Evolutionary conservation across 2,113 vertebrate species (phyloP), one percentile per base, ranked within the genome.

Genomic region (Salminus brasiliensis): DNA sequence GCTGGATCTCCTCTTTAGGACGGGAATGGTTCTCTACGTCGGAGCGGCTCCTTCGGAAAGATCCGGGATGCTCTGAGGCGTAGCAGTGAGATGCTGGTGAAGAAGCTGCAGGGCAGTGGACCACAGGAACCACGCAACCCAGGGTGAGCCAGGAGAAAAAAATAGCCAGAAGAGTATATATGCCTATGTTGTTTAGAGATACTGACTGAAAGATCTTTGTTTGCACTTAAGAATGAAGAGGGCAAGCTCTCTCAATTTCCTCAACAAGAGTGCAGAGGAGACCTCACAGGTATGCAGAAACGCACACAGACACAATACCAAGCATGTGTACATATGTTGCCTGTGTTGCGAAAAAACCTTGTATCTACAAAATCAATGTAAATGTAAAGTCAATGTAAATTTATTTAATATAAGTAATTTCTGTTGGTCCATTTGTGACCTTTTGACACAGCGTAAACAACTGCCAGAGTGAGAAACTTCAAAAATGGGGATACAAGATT

Each of bases 11-110:
- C 72, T 52, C 45, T 47, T 21, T 83, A 97, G 95, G 94, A 95
- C 0, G 95, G 95, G 2, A 96, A 88, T 0, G 95, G 95, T 3
- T 90, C 92, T 2, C 87, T 97, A 83, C 91, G 93, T 2, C 93
- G 95, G 73, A 96, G 95, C 1, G 94, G 94, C 78, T 96, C 95
- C 53, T 94, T 96, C 2, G 95, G 95, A 69, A 97, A 97, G 86
- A 92, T 97, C 41, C 93, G 95, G 0, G 95, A 97, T 0, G 95
- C 95, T 7, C 89, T 97, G 88, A 89, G 95, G 27, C 93, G 94
- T 66, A 96, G 95, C 91, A 97, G 95, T 21, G 95, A 96, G 89
- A 96, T 95, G 95, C 91, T 97, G 88, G 95, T 97, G 82, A 96
- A 95, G 90, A 97, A 96, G 79, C 89, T 97, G 74, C 95, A 96